A percentile compares a stretch with the other conserved stretches of the same genome.
These are phyloP conservation scores for Drosophila acutilabella DNA, from an alignment of 2,888 invertebrate genomes.

Conservation along the genomic window DNA sequence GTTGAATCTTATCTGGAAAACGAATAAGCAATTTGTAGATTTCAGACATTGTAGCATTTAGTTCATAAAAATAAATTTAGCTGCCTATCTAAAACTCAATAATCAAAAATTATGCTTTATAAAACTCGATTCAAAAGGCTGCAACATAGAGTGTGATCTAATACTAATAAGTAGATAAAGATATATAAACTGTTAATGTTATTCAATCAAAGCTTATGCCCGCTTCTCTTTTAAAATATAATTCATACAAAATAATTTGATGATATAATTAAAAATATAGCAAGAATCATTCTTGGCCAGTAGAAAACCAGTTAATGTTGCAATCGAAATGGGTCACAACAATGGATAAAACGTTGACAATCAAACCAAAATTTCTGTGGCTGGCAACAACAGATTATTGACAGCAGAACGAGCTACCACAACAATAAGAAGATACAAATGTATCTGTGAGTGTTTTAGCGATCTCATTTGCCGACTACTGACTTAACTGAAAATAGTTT, in stretches of 20 bases:
- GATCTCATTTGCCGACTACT: constrained; percentile 3
- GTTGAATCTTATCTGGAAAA: background rate
- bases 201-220: no score
- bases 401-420: background rate
- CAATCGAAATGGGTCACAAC: constrained; percentile 65
- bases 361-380: constrained; percentile 6
- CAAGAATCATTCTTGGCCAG: constrained; percentile 24
- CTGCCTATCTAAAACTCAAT: background rate
- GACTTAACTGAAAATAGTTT: constrained; percentile 17
- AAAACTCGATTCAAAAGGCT: background rate
- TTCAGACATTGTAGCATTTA: background rate
- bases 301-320: constrained; percentile 62
- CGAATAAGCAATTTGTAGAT: background rate
- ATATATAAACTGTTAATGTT: background rate
- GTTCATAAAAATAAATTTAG: background rate
- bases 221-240: no score
- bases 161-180: constrained; percentile 1
- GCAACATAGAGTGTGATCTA: constrained; percentile 10
- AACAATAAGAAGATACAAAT: background rate
- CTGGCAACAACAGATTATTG: constrained; percentile 1
- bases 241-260: no score
- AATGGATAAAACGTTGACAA: constrained; percentile 6
- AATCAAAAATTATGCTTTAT: background rate
- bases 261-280: constrained; percentile 2
- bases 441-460: background rate